Evolutionary conservation across 2,113 vertebrate genomes (phyloP).

Genomic region (Zingel zingel): DNA sequence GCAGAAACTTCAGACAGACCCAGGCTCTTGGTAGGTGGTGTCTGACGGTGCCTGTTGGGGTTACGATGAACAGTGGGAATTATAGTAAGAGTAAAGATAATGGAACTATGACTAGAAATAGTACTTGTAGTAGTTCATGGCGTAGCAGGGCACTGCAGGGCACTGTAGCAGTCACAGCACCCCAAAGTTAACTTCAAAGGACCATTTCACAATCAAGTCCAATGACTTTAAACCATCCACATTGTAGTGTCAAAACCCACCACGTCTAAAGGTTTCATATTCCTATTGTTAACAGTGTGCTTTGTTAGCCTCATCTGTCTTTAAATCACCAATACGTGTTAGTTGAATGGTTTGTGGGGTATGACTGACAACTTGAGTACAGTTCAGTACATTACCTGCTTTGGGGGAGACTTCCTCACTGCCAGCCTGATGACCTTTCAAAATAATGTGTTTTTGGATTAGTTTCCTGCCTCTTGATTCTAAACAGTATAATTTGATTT

Average conservation of each 20-base stretch:
- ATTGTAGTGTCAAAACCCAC: background rate
- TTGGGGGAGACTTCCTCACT: background rate
- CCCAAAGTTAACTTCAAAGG: background rate
- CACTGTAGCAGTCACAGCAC: background rate
- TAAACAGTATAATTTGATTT: background rate
- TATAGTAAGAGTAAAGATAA: no score
- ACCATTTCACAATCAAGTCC: background rate
- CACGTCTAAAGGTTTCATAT: background rate
- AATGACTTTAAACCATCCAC: background rate
- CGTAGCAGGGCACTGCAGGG: no score
- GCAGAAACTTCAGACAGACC: no score
- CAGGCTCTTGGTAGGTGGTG: no score
- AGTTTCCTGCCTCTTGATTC: background rate
- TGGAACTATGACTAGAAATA: no score
- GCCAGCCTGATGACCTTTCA: conserved; percentile 29
- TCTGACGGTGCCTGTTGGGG: no score
- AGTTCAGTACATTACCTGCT: conserved; percentile 43
- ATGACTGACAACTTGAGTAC: background rate
- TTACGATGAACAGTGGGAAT: no score
- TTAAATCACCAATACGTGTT: background rate
- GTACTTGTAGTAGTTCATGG: no score
- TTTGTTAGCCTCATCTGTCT: background rate
- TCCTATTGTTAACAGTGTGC: background rate
- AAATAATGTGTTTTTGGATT: conserved; percentile 6
- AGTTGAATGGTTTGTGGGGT: background rate